Conservation (phyloP, 2,797 vertebrate species). For the Anguilla megastoma region DNA sequence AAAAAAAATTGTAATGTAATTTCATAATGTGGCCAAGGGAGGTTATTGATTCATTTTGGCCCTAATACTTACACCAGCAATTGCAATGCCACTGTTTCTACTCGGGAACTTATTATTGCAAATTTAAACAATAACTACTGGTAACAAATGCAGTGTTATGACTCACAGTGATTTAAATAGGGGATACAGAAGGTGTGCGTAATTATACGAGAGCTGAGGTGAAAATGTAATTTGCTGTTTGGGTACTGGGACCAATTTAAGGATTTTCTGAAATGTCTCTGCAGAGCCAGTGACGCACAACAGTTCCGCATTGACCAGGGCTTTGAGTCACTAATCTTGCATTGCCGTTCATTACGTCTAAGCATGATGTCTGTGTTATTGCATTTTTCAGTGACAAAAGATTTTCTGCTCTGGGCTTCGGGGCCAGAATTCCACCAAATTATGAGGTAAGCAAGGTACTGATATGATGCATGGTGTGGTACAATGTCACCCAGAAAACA, state of each 20-base stretch:
- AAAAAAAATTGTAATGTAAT: background rate
- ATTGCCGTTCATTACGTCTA: background rate
- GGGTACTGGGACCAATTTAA: background rate
- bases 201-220: background rate
- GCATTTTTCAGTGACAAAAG: conserved; percentile 82
- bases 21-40: background rate
- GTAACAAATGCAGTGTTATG: background rate
- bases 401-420: conserved; percentile 94
- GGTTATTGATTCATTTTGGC: background rate
- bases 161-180: background rate
- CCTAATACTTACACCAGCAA: background rate
- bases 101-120: background rate
- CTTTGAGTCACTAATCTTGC: background rate
- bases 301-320: background rate
- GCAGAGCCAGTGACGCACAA: background rate
- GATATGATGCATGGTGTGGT: background rate
- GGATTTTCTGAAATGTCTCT: background rate
- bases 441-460: conserved; percentile 80
- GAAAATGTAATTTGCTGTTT: conserved; percentile 12
- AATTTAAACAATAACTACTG: background rate
- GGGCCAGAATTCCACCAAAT: conserved; percentile 94
- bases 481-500: background rate
- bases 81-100: background rate
- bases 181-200: background rate
- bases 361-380: background rate